Base-by-base conservation (phyloP, 1,140 invertebrate genomes). In the Eubasilissa regina region DNA sequence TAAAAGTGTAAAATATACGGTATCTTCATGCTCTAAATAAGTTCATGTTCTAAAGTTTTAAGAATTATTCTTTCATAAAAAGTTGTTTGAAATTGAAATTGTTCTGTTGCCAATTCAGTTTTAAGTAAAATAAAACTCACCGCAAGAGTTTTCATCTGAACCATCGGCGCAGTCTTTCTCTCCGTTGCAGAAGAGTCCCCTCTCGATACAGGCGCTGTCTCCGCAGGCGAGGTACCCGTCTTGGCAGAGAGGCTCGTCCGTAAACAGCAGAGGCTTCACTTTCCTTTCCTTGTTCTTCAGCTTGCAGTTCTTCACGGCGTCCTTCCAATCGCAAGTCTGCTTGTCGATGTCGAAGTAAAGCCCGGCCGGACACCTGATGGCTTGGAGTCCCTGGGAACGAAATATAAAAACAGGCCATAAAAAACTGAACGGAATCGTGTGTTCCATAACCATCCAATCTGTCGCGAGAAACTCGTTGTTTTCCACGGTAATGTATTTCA, bases 281-380 rank as follows among this genome's bases (percentile, higher is more conserved):
- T 97, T 96, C 78, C 95, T 93, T 85, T 97, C 96, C 86, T 97
- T 97, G 87, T 94, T 96, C 89, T 97, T 97, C 84, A 95, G 87
- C 84, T 96, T 96, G 88, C 97, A 98, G 86, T 98, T 98, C 86
- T 96, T 97, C 0, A 98, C 97, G 3, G 96, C 92, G 80, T 94
- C 95, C 86, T 97, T 98, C 97, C 97, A 98, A 86, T 98, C 96
- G 86, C 97, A 98, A 3, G 97, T 98, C 88, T 98, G 97, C 87
- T 97, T 97, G 85, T 98, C 96, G 84, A 98, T 97, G 86, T 98
- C 97, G 88, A 98, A 98, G 85, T 94, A 97, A 77, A 98, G 89
- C 87, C 97, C 97, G 68, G 96, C 95, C 15, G 97, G 97, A 87
- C 97, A 98, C 86, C 96, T 92, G 84, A 98, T 95, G 17, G 96